phyloP scores from a whole-genome alignment of 2,113 vertebrate genomes.

The Cavia porcellus region DNA sequence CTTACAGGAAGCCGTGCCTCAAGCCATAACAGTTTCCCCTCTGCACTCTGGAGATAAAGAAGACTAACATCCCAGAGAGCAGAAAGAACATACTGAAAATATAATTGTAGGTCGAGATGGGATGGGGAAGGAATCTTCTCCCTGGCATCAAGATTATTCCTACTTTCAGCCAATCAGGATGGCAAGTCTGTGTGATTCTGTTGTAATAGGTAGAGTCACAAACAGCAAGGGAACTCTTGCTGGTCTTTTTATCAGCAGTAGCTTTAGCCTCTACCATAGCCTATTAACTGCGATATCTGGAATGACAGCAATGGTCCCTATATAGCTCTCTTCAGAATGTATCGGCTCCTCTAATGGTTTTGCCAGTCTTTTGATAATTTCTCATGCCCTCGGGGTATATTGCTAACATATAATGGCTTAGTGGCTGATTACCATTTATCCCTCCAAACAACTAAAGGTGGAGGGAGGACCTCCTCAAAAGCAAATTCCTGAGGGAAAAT shows the following conservation, averaged over 20 bases:
- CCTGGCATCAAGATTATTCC: background rate
- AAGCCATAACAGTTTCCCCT: background rate
- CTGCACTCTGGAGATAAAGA: background rate
- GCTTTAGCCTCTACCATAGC: background rate
- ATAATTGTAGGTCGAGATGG: background rate
- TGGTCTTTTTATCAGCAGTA: background rate
- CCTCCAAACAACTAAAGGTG: background rate
- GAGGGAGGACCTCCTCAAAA: rapidly evolving
- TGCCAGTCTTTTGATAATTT: constrained; percentile 43
- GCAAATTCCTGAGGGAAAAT: background rate
- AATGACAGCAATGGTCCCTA: background rate
- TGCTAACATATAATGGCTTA: constrained; percentile 15
- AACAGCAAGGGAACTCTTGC: background rate
- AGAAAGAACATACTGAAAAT: constrained; percentile 41
- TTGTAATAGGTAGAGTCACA: background rate
- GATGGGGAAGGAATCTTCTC: background rate
- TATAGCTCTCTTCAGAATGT: background rate
- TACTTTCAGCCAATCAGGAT: background rate
- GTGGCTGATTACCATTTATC: background rate
- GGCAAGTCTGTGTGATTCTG: background rate
- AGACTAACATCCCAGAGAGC: background rate
- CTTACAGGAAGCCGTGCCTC: background rate
- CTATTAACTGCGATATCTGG: background rate
- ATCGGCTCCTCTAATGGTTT: background rate
- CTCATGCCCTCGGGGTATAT: background rate